A percentile compares a stretch with the other conserved stretches of the same genome.
Conservation (phyloP, 2,797 vertebrate species). For the Pogoniulus pusillus region DNA sequence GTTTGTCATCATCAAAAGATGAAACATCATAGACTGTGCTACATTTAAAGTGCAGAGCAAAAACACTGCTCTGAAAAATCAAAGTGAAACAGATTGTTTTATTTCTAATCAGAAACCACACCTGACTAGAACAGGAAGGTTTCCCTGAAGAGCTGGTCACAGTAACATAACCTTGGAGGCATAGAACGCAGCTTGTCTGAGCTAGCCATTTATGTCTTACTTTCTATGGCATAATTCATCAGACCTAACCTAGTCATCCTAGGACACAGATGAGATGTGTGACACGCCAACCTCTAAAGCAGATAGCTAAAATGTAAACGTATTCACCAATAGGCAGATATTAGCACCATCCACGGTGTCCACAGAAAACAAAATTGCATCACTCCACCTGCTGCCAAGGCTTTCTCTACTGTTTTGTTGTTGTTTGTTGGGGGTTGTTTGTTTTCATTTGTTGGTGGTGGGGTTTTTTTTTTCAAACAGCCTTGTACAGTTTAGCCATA, state of each 20-base stretch:
- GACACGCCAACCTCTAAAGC: accelerated
- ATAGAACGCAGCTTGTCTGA: background rate
- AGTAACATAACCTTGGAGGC: background rate
- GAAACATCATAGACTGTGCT: background rate
- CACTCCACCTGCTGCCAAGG: background rate
- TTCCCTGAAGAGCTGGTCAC: background rate
- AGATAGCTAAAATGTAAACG: background rate
- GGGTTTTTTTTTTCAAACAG: too few species aligned
- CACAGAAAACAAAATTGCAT: background rate
- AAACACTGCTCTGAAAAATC: slow-evolving; percentile 3
- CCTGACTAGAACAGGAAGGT: slow-evolving; percentile 1
- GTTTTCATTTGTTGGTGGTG: too few species aligned
- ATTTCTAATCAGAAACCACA: slow-evolving; percentile 6
- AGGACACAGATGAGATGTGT: background rate
- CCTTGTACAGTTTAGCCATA: too few species aligned
- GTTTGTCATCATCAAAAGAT: slow-evolving; percentile 2
- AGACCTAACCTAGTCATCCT: background rate
- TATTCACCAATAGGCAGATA: background rate
- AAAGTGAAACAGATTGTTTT: slow-evolving; percentile 13
- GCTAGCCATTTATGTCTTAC: background rate
- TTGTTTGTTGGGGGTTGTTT: too few species aligned
- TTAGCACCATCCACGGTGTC: background rate
- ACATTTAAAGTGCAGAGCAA: background rate
- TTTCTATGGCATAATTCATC: background rate
- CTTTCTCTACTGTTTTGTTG: background rate